Conservation (phyloP, 1,140 invertebrate species). For the Aphidius gifuensis region DNA sequence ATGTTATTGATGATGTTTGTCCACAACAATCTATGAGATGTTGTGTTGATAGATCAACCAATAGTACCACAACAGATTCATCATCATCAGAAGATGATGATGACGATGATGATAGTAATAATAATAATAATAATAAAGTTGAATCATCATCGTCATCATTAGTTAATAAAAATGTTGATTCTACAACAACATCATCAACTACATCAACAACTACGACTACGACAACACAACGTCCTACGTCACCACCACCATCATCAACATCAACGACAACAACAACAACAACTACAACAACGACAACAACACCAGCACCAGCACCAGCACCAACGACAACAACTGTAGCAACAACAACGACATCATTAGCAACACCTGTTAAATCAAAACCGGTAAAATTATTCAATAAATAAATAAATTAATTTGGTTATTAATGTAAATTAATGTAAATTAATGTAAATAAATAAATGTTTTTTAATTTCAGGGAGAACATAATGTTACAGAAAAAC, state of each 20-base stretch:
- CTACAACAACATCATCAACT: conserved; percentile 22
- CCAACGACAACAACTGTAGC: conserved; percentile 25
- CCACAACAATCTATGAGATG: conserved; percentile 76
- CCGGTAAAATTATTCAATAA: not conserved
- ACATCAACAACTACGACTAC: conserved; percentile 29
- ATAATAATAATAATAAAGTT: conserved; percentile 25
- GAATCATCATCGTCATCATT: conserved; percentile 38
- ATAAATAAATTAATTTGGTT: not conserved
- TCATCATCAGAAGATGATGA: conserved; percentile 32
- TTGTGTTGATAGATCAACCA: conserved; percentile 69
- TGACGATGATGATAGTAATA: conserved; percentile 19
- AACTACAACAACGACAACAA: conserved; percentile 20
- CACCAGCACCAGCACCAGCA: conserved; percentile 26
- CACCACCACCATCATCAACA: not conserved
- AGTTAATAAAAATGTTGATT: conserved; percentile 6
- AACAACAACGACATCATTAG: not conserved
- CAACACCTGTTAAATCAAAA: not conserved
- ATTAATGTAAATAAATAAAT: not conserved
- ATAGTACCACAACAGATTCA: conserved; percentile 33
- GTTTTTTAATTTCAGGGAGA: conserved; percentile 28
- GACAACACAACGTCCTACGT: conserved; percentile 12
- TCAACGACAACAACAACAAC: no score
- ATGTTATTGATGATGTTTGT: conserved; percentile 78
- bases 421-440: conserved; percentile 6
- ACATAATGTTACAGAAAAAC: conserved; percentile 27